These are phyloP conservation scores for Hemibagrus guttatus DNA, from an alignment of 2,797 vertebrate genomes.

Conservation along the genomic window DNA sequence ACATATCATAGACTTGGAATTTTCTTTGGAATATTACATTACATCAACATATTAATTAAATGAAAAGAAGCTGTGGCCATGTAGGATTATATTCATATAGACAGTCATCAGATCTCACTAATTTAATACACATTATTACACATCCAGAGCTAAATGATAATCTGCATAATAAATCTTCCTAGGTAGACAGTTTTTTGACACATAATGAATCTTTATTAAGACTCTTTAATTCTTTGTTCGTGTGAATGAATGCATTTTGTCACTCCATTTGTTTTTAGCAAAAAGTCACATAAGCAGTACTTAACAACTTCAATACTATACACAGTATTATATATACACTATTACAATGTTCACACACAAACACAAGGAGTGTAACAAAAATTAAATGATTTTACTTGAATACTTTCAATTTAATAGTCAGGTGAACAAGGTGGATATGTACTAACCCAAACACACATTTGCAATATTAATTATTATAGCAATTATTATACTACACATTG, in stretches of 20 bases:
- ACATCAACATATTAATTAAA: neutral
- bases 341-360: neutral
- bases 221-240: neutral
- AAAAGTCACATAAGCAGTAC: neutral
- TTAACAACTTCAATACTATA: neutral
- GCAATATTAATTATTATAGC: neutral
- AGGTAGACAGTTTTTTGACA: neutral
- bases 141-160: neutral
- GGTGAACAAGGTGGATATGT: too few species aligned
- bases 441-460: too few species aligned
- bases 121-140: constrained; percentile 2
- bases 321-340: neutral
- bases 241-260: neutral
- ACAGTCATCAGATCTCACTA: neutral
- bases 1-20: neutral
- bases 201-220: constrained; percentile 5
- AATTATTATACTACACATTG: neutral
- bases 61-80: neutral
- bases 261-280: neutral
- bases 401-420: neutral
- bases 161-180: neutral
- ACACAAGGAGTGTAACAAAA: neutral
- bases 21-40: neutral
- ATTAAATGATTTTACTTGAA: neutral
- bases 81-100: neutral